Base-by-base conservation (phyloP, 2,888 invertebrate species). In the Tenodera sinensis region DNA sequence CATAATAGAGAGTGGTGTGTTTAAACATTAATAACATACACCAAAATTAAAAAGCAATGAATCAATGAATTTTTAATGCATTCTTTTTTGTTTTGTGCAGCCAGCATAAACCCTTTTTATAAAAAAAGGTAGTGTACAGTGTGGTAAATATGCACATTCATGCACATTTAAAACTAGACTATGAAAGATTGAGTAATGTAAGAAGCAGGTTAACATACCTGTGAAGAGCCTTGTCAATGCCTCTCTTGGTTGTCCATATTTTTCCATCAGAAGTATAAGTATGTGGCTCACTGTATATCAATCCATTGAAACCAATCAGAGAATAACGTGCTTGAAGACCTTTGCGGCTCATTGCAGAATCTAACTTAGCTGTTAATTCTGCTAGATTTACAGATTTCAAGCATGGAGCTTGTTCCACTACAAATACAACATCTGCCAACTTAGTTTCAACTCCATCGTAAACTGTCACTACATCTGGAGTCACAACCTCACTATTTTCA, bases 361-460 rank as follows among this genome's bases (percentile, higher is more conserved):
- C 92, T 85, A 92, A 85, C 83, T 91, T 91, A 34, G 84, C 88
- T 9, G 92, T 89, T 3, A 91, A 85, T 81, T 91, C 91, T 25
- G 90, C 88, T 12, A 92, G 87, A 83, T 91, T 89, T 27, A 91
- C 89, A 47, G 91, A 89, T 15, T 92, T 92, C 84, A 92, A 91
- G 91, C 94, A 94, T 12, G 91, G 89, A 15, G 92, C 92, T 90
- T 94, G 93, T 91, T 94, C 94, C 20, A 94, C 92, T 28, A 94
- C 92, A 90, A 94, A 93, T 82, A 95, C 93, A n/a, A 94, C 93
- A 91, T 94, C 94, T 20, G 94, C 93, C 3, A 93, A 93, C 82
- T 92, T 91, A 34, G 92, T 92, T 4, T 91, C 91, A 14, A 91
- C 89, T 15, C 90, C 91, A 85, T 91, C 90, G 28, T 92, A 90